Percentiles rank a stretch among this genome's conserved stretches.
phyloP scores from a whole-genome alignment of 2,888 invertebrate genomes.

The Scrobipalpa costella region DNA sequence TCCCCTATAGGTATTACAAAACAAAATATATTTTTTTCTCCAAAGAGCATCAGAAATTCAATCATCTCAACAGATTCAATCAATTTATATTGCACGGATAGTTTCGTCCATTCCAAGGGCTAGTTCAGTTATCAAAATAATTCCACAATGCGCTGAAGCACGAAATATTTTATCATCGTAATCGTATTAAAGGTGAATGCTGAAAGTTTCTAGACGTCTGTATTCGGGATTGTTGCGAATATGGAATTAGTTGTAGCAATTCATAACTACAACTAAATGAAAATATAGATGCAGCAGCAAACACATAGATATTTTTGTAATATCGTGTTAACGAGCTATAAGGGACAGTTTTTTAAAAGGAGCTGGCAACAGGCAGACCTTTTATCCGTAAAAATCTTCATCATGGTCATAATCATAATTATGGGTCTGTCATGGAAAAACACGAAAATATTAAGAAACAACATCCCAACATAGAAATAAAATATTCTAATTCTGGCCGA shows the following conservation, averaged over 20 bases:
- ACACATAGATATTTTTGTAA: not conserved
- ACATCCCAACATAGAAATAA: too few species aligned
- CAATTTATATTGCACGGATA: not conserved
- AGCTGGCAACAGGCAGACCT: too few species aligned
- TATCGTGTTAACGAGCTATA: too few species aligned
- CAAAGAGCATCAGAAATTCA: not conserved
- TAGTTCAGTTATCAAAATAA: not conserved
- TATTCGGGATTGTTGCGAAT: slow-evolving; percentile 1
- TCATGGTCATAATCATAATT: too few species aligned
- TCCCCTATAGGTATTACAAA: too few species aligned
- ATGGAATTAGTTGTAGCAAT: not conserved
- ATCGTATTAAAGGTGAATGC: slow-evolving; percentile 8
- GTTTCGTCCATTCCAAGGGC: not conserved
- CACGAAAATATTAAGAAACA: too few species aligned
- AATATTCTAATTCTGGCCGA: too few species aligned
- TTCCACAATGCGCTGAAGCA: not conserved
- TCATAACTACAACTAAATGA: not conserved
- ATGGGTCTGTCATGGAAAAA: too few species aligned
- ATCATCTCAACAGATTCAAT: not conserved
- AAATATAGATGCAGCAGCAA: not conserved
- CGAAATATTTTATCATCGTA: not conserved
- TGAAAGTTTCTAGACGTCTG: slow-evolving; percentile 9
- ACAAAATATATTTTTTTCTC: too few species aligned
- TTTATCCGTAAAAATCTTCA: too few species aligned
- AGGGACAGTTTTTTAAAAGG: too few species aligned